phyloP scores from a whole-genome alignment of 2,113 vertebrate genomes.

The Microcebus griseorufus region DNA sequence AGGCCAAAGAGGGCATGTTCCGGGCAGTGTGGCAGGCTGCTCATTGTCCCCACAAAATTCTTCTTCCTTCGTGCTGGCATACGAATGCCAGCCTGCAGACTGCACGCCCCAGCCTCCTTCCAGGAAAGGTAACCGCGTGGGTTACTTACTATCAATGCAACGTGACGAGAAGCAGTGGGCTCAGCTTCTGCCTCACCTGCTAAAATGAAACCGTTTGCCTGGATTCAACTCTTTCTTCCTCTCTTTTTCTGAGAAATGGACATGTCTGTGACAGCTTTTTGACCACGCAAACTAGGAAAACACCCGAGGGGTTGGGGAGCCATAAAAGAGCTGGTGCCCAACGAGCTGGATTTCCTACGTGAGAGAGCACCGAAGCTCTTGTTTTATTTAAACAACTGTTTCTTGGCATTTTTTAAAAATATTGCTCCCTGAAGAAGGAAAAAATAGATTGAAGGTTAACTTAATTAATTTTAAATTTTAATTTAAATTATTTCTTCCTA shows the following conservation, averaged over 20 bases:
- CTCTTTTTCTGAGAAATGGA: not conserved
- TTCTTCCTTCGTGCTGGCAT: not conserved
- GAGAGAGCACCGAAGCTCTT: not conserved
- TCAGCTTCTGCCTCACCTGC: not conserved
- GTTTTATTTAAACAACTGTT: not conserved
- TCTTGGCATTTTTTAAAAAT: not conserved
- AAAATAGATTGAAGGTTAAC: not conserved
- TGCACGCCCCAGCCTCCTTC: not conserved
- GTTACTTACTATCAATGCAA: not conserved
- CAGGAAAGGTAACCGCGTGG: not conserved
- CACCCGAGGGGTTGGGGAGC: not conserved
- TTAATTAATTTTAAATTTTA: not conserved
- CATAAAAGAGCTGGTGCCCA: not conserved
- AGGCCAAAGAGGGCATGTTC: not conserved
- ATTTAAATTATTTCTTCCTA: not conserved
- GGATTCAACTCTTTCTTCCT: not conserved
- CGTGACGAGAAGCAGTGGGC: not conserved
- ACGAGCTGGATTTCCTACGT: not conserved
- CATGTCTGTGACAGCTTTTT: not conserved
- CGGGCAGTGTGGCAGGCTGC: not conserved
- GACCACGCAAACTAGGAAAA: not conserved
- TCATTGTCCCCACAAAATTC: not conserved
- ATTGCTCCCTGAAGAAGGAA: not conserved
- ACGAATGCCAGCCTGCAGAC: not conserved
- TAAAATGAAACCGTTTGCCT: not conserved